Evolutionary conservation across 2,888 invertebrate genomes (phyloP).

Genomic region (Heliconius charithonia): DNA sequence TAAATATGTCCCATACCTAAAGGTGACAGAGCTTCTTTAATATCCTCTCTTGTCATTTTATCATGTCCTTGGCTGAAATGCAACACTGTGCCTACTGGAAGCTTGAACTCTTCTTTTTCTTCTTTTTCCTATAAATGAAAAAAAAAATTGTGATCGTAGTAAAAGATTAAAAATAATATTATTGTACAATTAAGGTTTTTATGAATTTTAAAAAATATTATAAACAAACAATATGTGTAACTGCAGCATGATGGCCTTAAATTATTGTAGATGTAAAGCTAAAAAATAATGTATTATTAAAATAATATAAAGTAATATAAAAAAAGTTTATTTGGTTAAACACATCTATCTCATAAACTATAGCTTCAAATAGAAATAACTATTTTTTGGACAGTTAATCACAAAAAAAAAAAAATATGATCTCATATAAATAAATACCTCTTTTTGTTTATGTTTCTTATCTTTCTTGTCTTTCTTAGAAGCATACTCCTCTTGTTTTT

Average conservation of each 20-base stretch:
- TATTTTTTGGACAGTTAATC: too few species aligned
- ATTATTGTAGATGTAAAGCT: too few species aligned
- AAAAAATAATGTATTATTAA: too few species aligned
- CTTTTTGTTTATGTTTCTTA: conserved; percentile 79
- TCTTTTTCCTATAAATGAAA: conserved; percentile 48
- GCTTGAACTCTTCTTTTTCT: conserved; percentile 67
- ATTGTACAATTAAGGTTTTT: too few species aligned
- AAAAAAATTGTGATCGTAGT: not conserved
- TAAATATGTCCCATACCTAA: conserved; percentile 63
- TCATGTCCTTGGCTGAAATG: conserved; percentile 86
- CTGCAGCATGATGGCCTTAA: too few species aligned
- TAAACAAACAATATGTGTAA: too few species aligned
- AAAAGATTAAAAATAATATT: not conserved
- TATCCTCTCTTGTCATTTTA: conserved; percentile 86
- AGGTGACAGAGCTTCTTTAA: conserved; percentile 87
- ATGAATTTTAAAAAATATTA: too few species aligned
- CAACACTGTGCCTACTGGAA: conserved; percentile 90
- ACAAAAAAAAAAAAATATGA: not conserved
- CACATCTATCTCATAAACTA: too few species aligned
- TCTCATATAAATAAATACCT: conserved; percentile 51
- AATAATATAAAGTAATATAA: too few species aligned
- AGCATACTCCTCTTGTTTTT: conserved; percentile 87
- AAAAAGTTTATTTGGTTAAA: too few species aligned
- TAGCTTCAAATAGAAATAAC: too few species aligned
- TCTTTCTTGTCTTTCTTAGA: conserved; percentile 84